Conservation (phyloP, 1,140 invertebrate genomes). For the Eumeta japonica region DNA sequence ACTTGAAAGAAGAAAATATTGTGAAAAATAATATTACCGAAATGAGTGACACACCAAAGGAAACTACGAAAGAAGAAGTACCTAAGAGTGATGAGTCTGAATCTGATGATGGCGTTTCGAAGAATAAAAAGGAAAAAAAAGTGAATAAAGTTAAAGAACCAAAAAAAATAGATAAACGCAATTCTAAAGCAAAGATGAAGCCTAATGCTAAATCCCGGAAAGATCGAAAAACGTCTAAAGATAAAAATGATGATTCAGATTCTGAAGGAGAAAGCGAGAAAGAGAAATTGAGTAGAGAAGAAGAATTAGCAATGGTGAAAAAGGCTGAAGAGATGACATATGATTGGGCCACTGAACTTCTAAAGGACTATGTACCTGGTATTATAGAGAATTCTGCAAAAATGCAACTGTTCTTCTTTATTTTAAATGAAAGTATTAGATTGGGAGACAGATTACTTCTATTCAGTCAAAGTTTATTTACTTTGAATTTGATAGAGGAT, state of each 20-base stretch:
- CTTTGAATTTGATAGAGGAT: conserved; percentile 95
- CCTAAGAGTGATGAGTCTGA: conserved; percentile 27
- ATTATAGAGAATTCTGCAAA: conserved; percentile 93
- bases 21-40: conserved; percentile 12
- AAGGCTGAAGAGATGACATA: conserved; percentile 80
- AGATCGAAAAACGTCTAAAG: conserved; percentile 43
- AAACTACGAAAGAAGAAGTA: conserved; percentile 13
- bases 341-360: conserved; percentile 81
- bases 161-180: conserved; percentile 33
- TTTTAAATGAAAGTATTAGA: conserved; percentile 85
- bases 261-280: conserved; percentile 54
- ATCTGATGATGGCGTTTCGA: conserved; percentile 29
- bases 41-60: conserved; percentile 7
- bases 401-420: conserved; percentile 91
- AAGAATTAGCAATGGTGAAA: conserved; percentile 58
- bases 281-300: conserved; percentile 57
- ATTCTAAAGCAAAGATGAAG: conserved; percentile 28
- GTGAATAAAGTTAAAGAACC: conserved; percentile 34
- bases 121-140: conserved; percentile 27
- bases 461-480: conserved; percentile 95
- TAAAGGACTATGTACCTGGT: conserved; percentile 85
- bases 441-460: conserved; percentile 90
- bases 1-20: conserved; percentile 10
- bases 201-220: conserved; percentile 42
- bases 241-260: conserved; percentile 47